A percentile compares a stretch with the other conserved stretches of the same genome.
phyloP scores from a whole-genome alignment of 2,113 vertebrate species.

The Tupaia tana region DNA sequence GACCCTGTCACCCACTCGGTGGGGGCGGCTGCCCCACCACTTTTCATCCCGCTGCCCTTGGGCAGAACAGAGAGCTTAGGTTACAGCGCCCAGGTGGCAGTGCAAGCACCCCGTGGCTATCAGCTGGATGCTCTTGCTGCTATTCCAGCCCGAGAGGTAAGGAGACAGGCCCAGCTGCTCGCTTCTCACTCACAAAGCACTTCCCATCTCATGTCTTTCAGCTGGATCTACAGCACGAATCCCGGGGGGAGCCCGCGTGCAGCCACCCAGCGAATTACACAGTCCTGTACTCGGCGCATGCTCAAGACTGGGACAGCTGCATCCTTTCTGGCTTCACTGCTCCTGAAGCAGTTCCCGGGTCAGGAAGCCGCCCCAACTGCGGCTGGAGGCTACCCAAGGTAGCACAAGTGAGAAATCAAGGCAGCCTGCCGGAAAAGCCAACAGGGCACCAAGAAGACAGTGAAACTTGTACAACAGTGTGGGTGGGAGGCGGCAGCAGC shows the following conservation, averaged over 20 bases:
- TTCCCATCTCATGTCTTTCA: not conserved
- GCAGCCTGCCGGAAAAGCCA: not conserved
- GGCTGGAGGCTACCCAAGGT: not conserved
- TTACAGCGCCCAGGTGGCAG: conserved; percentile 30
- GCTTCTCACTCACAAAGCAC: not conserved
- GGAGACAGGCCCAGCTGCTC: too few relatives aligned
- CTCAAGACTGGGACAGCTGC: not conserved
- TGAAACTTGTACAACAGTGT: not conserved
- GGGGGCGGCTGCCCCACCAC: not conserved
- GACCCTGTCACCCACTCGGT: too few relatives aligned
- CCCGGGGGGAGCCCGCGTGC: not conserved
- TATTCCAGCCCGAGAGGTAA: too few relatives aligned
- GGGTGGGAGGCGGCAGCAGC: not conserved
- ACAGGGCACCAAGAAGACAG: not conserved
- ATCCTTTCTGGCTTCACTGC: not conserved
- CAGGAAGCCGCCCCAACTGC: not conserved
- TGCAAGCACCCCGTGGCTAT: not conserved
- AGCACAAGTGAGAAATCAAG: conserved; percentile 49
- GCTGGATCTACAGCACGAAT: not conserved
- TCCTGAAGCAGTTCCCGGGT: not conserved
- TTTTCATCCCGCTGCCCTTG: not conserved
- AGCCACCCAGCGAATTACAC: not conserved
- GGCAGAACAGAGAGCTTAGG: not conserved
- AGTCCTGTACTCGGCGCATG: too few relatives aligned
- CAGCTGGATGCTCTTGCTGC: conserved; percentile 60